These are phyloP conservation scores for Gavia stellata DNA, from an alignment of 2,113 vertebrate genomes.

Conservation along the genomic window DNA sequence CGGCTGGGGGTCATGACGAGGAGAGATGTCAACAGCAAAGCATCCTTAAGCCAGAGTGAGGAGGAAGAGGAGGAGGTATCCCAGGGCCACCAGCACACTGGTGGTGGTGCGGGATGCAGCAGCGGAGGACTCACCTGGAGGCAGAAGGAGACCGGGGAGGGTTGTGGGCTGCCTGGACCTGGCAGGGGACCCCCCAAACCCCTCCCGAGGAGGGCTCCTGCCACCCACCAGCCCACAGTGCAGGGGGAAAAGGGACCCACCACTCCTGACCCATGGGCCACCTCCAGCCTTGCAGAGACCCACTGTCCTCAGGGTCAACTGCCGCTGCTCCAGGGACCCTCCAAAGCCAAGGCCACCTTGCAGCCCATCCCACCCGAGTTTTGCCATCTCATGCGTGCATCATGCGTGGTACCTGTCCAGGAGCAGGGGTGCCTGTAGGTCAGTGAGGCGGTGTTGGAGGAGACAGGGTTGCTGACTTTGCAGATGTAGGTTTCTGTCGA, in stretches of 20 bases:
- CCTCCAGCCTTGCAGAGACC: too few species aligned
- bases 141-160: background rate
- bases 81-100: background rate
- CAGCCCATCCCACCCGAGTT: background rate
- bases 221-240: background rate
- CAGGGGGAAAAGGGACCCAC: background rate
- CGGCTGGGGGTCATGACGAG: accelerated
- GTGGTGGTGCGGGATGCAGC: background rate
- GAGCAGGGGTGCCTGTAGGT: background rate
- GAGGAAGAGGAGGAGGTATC: background rate
- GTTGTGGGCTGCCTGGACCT: background rate
- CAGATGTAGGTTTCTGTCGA: background rate
- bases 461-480: background rate
- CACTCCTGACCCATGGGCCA: background rate
- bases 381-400: accelerated
- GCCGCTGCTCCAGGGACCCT: accelerated
- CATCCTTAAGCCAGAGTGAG: background rate
- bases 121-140: background rate
- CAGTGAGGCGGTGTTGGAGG: background rate
- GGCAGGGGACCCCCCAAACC: accelerated
- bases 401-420: background rate
- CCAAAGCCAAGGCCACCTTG: background rate
- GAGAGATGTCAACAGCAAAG: accelerated
- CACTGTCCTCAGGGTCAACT: background rate
- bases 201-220: background rate